These are phyloP conservation scores for Lepidotrigona ventralis DNA, from an alignment of 1,140 invertebrate genomes.

Conservation along the genomic window DNA sequence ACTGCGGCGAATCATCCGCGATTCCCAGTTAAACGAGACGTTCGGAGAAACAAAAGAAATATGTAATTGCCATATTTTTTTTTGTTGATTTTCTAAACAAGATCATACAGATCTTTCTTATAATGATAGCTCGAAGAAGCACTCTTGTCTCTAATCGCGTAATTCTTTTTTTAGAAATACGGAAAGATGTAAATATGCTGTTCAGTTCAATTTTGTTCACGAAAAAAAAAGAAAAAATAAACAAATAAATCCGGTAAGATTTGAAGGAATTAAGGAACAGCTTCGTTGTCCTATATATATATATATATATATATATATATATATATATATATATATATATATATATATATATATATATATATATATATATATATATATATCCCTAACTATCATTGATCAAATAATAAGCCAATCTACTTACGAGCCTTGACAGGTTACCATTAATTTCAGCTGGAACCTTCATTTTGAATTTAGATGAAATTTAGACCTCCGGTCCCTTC, in stretches of 20 bases:
- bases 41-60: not conserved
- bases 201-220: no score
- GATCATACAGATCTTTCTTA: no score
- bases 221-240: no score
- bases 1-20: not conserved
- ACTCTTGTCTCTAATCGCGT: no score
- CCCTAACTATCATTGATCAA: not conserved
- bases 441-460: conserved; percentile 1
- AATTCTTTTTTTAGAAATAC: no score
- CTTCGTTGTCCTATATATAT: not conserved
- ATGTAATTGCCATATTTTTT: not conserved
- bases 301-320: no score
- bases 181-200: no score
- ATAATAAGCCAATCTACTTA: conserved; percentile 3
- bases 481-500: not conserved
- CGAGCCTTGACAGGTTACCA: not conserved
- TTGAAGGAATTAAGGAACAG: no score
- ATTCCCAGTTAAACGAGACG: not conserved
- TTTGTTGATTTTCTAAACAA: no score
- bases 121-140: no score
- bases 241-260: no score
- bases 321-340: no score
- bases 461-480: conserved; percentile 21
- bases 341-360: not conserved
- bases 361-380: not conserved